phyloP scores from a whole-genome alignment of 2,888 invertebrate species.

The Diaphora mendica region DNA sequence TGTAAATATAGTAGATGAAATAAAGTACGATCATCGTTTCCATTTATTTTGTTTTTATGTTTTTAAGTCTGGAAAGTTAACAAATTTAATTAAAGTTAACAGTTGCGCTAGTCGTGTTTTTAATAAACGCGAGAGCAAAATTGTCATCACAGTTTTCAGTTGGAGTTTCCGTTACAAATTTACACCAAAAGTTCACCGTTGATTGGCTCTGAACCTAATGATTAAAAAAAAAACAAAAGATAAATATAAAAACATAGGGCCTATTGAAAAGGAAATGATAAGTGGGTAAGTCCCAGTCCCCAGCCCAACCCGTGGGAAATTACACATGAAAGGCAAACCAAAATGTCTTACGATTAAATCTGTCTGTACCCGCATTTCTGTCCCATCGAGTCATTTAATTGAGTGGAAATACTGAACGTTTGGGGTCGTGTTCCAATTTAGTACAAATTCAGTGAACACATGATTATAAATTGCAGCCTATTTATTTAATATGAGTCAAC shows the following conservation, averaged over 20 bases:
- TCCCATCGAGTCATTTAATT: constrained; percentile 77
- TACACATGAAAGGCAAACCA: constrained; percentile 73
- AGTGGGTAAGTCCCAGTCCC: constrained; percentile 53
- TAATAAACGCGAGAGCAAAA: constrained; percentile 6
- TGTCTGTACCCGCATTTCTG: constrained; percentile 71
- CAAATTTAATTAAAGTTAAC: constrained; percentile 6
- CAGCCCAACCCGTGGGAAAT: constrained; percentile 65
- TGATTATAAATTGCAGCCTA: constrained; percentile 50
- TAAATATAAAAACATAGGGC: constrained; percentile 48
- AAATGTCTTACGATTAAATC: constrained; percentile 79
- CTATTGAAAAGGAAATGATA: constrained; percentile 62
- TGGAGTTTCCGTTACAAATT: constrained; percentile 17
- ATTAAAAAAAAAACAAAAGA: constrained; percentile 37
- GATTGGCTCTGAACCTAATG: constrained; percentile 24
- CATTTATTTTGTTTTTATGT: background rate
- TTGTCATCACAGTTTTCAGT: background rate
- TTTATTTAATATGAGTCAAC: constrained; percentile 35
- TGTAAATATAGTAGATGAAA: too few species aligned
- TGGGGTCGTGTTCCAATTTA: constrained; percentile 63
- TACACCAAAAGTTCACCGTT: constrained; percentile 22
- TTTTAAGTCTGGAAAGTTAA: constrained; percentile 13
- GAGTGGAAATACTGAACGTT: constrained; percentile 71
- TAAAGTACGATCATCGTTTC: too few species aligned
- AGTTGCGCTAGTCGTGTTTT: background rate
- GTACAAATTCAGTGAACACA: constrained; percentile 61